Evolutionary conservation across 1,140 invertebrate species (phyloP).

Genomic region (Drosophila bipectinata): DNA sequence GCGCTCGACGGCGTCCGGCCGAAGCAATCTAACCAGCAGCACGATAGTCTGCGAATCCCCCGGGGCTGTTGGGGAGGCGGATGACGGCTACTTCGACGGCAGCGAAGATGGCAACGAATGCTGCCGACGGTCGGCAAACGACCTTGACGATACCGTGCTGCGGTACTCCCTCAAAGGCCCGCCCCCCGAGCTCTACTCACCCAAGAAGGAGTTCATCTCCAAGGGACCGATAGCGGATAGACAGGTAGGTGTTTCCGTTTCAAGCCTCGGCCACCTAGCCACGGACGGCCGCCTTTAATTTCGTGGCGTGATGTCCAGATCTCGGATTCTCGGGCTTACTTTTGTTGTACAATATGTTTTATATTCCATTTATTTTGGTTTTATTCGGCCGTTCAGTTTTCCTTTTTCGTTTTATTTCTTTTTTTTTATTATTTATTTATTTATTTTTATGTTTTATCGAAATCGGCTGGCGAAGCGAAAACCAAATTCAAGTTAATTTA

Average conservation of each 20-base stretch:
- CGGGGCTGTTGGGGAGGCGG: not conserved
- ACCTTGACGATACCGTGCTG: constrained; percentile 44
- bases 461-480: constrained; percentile 66
- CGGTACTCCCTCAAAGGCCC: constrained; percentile 74
- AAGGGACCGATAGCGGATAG: constrained; percentile 64
- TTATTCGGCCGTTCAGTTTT: constrained; percentile 8
- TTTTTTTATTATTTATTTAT: constrained; percentile 21
- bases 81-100: constrained; percentile 7
- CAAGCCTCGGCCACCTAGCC: constrained; percentile 29
- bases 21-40: constrained; percentile 45
- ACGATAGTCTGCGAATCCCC: constrained; percentile 36
- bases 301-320: constrained; percentile 39
- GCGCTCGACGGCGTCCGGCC: constrained; percentile 46
- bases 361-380: constrained; percentile 55
- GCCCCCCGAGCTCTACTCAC: constrained; percentile 76
- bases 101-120: constrained; percentile 15
- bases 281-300: constrained; percentile 27
- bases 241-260: constrained; percentile 58
- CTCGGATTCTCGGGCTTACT: constrained; percentile 14
- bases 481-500: constrained; percentile 73
- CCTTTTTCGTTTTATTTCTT: constrained; percentile 18
- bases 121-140: constrained; percentile 23
- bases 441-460: constrained; percentile 42
- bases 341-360: constrained; percentile 26
- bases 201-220: constrained; percentile 74